Base-by-base conservation (phyloP, 2,888 invertebrate genomes). In the Drosophila trichaetosa region DNA sequence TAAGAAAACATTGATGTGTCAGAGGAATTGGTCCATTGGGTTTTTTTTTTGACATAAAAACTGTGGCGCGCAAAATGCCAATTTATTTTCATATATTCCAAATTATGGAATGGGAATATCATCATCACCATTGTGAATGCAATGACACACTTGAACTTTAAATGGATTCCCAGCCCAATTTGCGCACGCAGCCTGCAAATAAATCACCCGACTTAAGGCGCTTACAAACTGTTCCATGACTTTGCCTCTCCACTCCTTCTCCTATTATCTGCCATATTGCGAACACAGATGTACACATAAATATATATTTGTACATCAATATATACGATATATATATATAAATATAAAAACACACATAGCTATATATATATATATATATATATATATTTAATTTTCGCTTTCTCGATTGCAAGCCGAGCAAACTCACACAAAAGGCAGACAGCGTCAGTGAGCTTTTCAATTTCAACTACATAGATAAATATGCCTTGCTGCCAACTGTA, bases 401-500 rank as follows among this genome's bases (percentile, higher is more conserved):
- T 79, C 70, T 65, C 63, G 53, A 51, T 40, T 67, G 65, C 82
- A 77, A 69, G 65, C 68, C 54, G 40, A 8, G 4, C 42, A 56
- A n/a, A 36, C 36, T 49, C 33, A 66, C 59, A 72, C 68, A 77
- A 66, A 69, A 60, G 64, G 21, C 52, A 34, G 62, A 21, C 36
- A 42, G 58, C 52, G 59, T 34, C 62, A 53, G 70, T 34, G 56
- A 68, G 81, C 80, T 87, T 89, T 85, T 89, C 85, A 85, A 85
- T 85, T 85, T 89, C 77, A 61, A 82, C 80, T 76, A 82, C 80
- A 79, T 79, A 85, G 87, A 85, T 85, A 85, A 89, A 85, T 82
- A 82, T 79, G 89, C 82, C 73, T 65, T 42, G 69, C 83, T 76
- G 82, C 69, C 84, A 79, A 79, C 82, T 75, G 82, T 53, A 77